Evolutionary conservation across 2,113 vertebrate genomes (phyloP).

Genomic region (Chelonoidis abingdonii): DNA sequence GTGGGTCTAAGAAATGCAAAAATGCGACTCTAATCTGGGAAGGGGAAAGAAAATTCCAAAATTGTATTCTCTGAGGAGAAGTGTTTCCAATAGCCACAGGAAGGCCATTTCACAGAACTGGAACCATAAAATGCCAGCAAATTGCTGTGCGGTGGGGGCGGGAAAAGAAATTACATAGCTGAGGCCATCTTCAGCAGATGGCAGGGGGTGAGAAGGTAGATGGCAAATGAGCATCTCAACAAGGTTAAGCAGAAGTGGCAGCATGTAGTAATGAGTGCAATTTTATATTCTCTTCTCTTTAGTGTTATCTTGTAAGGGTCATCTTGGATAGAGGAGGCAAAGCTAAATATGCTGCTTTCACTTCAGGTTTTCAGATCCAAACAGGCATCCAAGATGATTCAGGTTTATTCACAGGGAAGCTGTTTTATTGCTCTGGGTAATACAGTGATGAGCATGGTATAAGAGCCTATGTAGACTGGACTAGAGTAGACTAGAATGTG

Average conservation of each 20-base stretch:
- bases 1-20: not conserved
- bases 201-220: not conserved
- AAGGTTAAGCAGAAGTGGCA: not conserved
- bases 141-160: not conserved
- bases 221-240: constrained; percentile 14
- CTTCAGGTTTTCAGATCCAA: not conserved
- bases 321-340: not conserved
- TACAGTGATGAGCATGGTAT: not conserved
- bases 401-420: not conserved
- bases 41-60: not conserved
- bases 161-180: not conserved
- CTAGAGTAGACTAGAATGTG: accelerated
- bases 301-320: not conserved
- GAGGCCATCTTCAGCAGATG: not conserved
- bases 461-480: not conserved
- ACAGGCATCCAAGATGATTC: not conserved
- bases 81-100: not conserved
- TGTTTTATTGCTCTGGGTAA: constrained; percentile 4
- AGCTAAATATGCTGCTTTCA: not conserved
- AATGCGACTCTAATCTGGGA: not conserved
- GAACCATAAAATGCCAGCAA: not conserved
- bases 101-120: not conserved
- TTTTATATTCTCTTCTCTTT: not conserved
- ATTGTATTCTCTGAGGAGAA: not conserved
- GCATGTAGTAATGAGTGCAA: not conserved